These are phyloP conservation scores for Sycobia sp. DNA, from an alignment of 1,140 invertebrate genomes.

Conservation along the genomic window DNA sequence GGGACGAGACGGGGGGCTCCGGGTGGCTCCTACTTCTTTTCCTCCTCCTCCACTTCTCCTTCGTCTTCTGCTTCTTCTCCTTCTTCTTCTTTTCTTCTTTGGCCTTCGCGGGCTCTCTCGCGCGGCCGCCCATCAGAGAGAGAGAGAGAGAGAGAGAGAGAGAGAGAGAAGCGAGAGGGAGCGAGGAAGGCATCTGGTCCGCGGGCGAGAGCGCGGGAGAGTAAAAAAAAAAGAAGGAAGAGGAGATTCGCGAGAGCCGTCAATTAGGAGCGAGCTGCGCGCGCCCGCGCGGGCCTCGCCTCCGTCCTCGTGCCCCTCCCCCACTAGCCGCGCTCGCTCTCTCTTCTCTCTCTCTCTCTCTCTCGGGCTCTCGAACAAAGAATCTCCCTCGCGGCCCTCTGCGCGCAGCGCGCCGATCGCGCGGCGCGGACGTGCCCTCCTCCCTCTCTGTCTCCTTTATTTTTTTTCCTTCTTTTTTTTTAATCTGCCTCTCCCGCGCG, in stretches of 20 bases:
- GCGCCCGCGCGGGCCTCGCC: slow-evolving; percentile 39
- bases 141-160: slow-evolving; percentile 19
- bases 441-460: background rate
- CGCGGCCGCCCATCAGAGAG: slow-evolving; percentile 14
- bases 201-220: slow-evolving; percentile 25
- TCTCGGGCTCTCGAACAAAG: slow-evolving; percentile 30
- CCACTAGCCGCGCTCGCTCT: slow-evolving; percentile 17
- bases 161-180: slow-evolving; percentile 15
- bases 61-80: background rate
- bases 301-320: slow-evolving; percentile 31
- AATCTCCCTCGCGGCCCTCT: slow-evolving; percentile 21
- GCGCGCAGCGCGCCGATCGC: background rate
- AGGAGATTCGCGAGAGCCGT: slow-evolving; percentile 47
- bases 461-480: slow-evolving; percentile 6
- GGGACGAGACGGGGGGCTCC: background rate
- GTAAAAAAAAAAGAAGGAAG: no score
- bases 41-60: background rate
- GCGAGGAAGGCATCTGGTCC: slow-evolving; percentile 20
- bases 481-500: slow-evolving; percentile 3
- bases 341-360: slow-evolving; percentile 7
- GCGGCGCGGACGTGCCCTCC: background rate
- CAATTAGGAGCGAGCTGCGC: slow-evolving; percentile 46
- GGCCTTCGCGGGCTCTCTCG: slow-evolving; percentile 17
- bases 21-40: no score
- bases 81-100: background rate